phyloP scores from a whole-genome alignment of 2,113 vertebrate species.

The Poeciliopsis prolifica region DNA sequence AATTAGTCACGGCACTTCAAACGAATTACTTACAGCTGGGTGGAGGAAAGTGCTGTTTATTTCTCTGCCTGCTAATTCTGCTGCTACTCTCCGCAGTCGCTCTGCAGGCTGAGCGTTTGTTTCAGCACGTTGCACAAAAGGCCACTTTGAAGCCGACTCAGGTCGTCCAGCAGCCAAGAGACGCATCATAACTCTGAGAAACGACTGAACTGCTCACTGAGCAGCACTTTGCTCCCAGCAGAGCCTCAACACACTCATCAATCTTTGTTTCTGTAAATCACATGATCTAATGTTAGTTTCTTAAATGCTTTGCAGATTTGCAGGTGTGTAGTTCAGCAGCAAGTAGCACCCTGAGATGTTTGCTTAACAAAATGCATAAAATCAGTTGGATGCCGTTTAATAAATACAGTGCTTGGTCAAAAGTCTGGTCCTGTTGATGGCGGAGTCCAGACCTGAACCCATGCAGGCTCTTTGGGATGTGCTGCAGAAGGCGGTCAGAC shows the following conservation, averaged over 20 bases:
- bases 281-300: conserved; percentile 34
- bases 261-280: conserved; percentile 26
- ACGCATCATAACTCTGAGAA: conserved; percentile 21
- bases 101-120: conserved; percentile 39
- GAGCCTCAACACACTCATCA: background rate
- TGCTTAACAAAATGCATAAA: no score
- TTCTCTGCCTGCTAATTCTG: conserved; percentile 50
- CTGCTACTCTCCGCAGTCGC: conserved; percentile 34
- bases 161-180: conserved; percentile 20
- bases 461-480: no score
- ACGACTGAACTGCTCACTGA: conserved; percentile 20
- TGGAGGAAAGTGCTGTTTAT: conserved; percentile 39
- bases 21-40: conserved; percentile 52
- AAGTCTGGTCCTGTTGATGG: no score
- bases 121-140: conserved; percentile 15
- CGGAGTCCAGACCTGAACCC: no score
- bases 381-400: no score
- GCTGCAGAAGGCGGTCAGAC: no score
- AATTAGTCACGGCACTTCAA: conserved; percentile 58
- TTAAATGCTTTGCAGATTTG: background rate
- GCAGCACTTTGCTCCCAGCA: conserved; percentile 20
- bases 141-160: conserved; percentile 21
- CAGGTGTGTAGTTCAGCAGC: background rate
- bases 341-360: no score
- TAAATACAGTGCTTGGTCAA: no score